Evolutionary conservation across 1,140 invertebrate species (phyloP).

Genomic region (Lordiphosa mommai): DNA sequence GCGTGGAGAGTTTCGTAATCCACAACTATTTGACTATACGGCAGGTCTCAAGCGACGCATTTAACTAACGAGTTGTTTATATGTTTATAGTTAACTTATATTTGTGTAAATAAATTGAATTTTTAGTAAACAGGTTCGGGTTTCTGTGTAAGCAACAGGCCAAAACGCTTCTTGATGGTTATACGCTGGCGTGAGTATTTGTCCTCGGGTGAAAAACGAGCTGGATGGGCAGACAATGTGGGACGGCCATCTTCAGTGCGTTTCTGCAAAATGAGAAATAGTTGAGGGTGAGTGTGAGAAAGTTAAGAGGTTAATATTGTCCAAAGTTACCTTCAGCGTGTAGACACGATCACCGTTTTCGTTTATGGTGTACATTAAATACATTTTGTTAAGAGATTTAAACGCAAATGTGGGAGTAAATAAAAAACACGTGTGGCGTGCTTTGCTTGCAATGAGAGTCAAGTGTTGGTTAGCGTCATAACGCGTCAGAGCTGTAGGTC

Average conservation of each 20-base stretch:
- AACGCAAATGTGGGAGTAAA: conserved; percentile 11
- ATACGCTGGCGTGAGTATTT: conserved; percentile 95
- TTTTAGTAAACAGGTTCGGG: conserved; percentile 86
- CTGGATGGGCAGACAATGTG: conserved; percentile 94
- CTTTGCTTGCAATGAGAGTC: conserved; percentile 3
- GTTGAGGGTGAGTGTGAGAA: conserved; percentile 10
- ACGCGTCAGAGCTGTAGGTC: no score
- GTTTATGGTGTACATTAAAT: conserved; percentile 88
- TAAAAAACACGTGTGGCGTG: conserved; percentile 61
- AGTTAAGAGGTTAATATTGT: not conserved
- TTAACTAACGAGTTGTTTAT: conserved; percentile 49
- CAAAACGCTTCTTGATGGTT: conserved; percentile 94
- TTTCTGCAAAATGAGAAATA: conserved; percentile 81
- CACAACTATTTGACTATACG: conserved; percentile 85
- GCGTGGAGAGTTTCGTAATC: conserved; percentile 86
- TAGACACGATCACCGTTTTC: conserved; percentile 86
- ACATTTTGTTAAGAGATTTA: conserved; percentile 81
- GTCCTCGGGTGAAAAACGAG: conserved; percentile 97
- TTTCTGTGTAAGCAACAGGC: conserved; percentile 92
- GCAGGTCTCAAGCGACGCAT: conserved; percentile 84
- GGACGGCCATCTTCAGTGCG: conserved; percentile 87
- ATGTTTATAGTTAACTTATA: conserved; percentile 38
- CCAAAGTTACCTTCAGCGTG: conserved; percentile 84
- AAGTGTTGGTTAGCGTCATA: not conserved
- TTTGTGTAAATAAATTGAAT: conserved; percentile 62